Conservation (phyloP, 2,113 vertebrate species). For the Pollimyrus isidori region DNA sequence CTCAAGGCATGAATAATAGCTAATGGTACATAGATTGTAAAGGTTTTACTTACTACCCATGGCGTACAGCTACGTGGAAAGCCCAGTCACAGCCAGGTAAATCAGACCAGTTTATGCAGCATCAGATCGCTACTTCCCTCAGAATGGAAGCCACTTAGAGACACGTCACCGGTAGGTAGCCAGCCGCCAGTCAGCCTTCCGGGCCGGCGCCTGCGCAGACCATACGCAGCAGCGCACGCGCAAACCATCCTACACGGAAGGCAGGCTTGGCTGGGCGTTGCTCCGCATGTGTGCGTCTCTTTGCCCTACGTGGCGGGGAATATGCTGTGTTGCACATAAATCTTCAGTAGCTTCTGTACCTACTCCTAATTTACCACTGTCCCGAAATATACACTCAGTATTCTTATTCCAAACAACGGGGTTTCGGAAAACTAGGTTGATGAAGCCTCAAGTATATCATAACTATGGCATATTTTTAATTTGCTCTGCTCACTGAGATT, state of each 20-base stretch:
- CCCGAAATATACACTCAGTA: background rate
- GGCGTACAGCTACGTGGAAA: background rate
- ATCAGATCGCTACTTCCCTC: background rate
- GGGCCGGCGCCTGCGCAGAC: background rate
- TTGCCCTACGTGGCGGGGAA: background rate
- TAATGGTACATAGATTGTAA: background rate
- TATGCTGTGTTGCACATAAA: background rate
- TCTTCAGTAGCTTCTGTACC: background rate
- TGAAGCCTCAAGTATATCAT: background rate
- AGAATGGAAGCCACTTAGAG: slow-evolving; percentile 5
- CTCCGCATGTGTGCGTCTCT: background rate
- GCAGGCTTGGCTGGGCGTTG: background rate
- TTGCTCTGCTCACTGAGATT: background rate
- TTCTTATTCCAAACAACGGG: background rate
- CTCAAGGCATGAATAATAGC: no score
- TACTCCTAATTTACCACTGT: background rate
- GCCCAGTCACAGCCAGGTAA: background rate
- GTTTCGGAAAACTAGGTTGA: background rate
- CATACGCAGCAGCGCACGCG: background rate
- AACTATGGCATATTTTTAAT: background rate
- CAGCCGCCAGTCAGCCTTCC: background rate
- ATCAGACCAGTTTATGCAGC: background rate
- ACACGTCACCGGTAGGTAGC: slow-evolving; percentile 13
- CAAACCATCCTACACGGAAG: no score
- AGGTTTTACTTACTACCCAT: slow-evolving; percentile 12